phyloP scores from a whole-genome alignment of 2,797 vertebrate genomes.

The Enteromius fasciolatus region DNA sequence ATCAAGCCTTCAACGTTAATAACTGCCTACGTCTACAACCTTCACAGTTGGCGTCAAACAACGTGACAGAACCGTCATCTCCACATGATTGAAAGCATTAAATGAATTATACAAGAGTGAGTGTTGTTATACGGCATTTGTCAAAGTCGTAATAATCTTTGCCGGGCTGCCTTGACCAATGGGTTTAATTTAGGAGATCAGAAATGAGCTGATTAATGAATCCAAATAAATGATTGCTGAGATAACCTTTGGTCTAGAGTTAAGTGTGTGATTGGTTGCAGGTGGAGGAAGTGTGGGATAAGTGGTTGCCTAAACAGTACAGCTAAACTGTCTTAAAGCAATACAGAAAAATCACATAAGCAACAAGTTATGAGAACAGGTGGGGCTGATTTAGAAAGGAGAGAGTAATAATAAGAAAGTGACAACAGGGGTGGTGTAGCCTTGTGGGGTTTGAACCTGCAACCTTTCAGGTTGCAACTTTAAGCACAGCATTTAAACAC shows the following conservation, averaged over 20 bases:
- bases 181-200: slow-evolving; percentile 13
- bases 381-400: slow-evolving; percentile 24
- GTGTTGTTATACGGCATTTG: not conserved
- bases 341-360: slow-evolving; percentile 16
- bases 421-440: not conserved
- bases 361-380: slow-evolving; percentile 23
- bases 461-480: not conserved
- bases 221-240: slow-evolving; percentile 24
- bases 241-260: slow-evolving; percentile 12
- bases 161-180: not conserved
- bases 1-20: slow-evolving; percentile 53
- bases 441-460: slow-evolving; percentile 8
- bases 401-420: slow-evolving; percentile 21
- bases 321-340: slow-evolving; percentile 19
- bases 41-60: slow-evolving; percentile 40
- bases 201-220: slow-evolving; percentile 16
- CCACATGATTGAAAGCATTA: not conserved
- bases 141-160: not conserved
- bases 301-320: slow-evolving; percentile 1
- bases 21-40: slow-evolving; percentile 56
- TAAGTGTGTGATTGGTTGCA: slow-evolving; percentile 37
- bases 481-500: slow-evolving; percentile 22
- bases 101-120: not conserved
- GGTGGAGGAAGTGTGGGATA: slow-evolving; percentile 29
- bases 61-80: slow-evolving; percentile 7